These are phyloP conservation scores for Spilogale gracilis DNA, from an alignment of 2,113 vertebrate genomes.

Conservation along the genomic window DNA sequence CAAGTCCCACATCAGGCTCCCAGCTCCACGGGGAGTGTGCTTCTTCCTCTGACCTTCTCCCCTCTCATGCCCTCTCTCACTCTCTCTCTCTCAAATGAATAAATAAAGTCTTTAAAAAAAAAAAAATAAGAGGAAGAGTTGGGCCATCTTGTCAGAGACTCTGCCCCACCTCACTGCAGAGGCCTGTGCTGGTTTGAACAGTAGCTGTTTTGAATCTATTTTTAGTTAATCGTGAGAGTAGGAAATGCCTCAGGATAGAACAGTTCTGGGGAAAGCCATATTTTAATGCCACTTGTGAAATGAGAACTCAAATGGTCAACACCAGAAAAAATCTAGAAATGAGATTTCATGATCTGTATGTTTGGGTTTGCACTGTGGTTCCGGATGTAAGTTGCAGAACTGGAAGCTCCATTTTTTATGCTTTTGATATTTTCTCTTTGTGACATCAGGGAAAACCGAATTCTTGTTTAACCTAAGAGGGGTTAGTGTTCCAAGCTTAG, in stretches of 20 bases:
- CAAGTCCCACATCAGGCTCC: too few species aligned
- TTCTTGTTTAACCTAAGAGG: conserved; percentile 3
- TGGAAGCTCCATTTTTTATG: conserved; percentile 42
- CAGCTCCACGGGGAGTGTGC: too few species aligned
- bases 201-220: conserved; percentile 21
- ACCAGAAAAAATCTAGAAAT: conserved; percentile 33
- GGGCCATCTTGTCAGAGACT: neutral
- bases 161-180: neutral
- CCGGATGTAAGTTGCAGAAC: neutral
- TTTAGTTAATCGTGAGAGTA: neutral
- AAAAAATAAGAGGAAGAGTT: neutral
- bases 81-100: too few species aligned
- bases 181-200: neutral
- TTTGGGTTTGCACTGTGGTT: neutral
- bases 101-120: too few species aligned
- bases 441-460: neutral
- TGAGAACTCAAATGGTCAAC: neutral
- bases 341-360: neutral
- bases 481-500: neutral
- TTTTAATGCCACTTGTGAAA: neutral
- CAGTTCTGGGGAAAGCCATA: neutral
- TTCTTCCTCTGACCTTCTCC: too few species aligned
- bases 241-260: neutral
- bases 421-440: neutral
- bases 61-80: too few species aligned